A percentile compares a stretch with the other conserved stretches of the same genome.
Conservation (phyloP, 64 coral and sea anemone species). For the Cladopsammia gracilis region DNA sequence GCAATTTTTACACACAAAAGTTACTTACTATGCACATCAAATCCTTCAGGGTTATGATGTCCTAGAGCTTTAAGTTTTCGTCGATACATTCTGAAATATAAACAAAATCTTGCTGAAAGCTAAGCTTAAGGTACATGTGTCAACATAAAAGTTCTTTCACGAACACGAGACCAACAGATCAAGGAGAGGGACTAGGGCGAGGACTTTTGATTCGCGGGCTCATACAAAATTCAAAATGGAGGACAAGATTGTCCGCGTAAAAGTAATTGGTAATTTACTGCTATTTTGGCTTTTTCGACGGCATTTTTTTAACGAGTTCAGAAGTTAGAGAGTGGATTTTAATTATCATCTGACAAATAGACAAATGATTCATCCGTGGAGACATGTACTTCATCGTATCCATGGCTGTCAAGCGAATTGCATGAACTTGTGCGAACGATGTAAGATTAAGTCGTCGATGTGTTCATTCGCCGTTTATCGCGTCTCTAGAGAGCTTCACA, state of each 20-base stretch:
- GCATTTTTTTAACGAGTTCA: neutral
- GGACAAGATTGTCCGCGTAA: constrained; percentile 4
- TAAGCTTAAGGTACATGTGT: too few relatives aligned
- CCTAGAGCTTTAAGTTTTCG: constrained; percentile 90
- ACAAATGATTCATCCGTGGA: constrained; percentile 18
- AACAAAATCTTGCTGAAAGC: neutral
- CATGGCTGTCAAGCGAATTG: neutral
- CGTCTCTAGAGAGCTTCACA: neutral
- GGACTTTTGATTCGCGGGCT: constrained; percentile 21
- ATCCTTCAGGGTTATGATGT: constrained; percentile 89
- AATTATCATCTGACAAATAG: neutral
- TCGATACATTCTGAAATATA: constrained; percentile 77
- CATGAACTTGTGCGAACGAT: neutral
- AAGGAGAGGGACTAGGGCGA: neutral
- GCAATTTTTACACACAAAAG: neutral
- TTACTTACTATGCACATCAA: constrained; percentile 82
- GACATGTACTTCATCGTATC: constrained; percentile 11
- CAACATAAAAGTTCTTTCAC: neutral
- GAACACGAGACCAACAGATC: neutral
- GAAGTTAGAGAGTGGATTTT: neutral
- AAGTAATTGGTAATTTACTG: constrained; percentile 36
- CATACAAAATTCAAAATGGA: constrained; percentile 15
- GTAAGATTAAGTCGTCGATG: neutral
- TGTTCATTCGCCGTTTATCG: neutral
- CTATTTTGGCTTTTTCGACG: neutral